Base-by-base conservation (phyloP, 2,888 invertebrate genomes). In the Biston stratarius region DNA sequence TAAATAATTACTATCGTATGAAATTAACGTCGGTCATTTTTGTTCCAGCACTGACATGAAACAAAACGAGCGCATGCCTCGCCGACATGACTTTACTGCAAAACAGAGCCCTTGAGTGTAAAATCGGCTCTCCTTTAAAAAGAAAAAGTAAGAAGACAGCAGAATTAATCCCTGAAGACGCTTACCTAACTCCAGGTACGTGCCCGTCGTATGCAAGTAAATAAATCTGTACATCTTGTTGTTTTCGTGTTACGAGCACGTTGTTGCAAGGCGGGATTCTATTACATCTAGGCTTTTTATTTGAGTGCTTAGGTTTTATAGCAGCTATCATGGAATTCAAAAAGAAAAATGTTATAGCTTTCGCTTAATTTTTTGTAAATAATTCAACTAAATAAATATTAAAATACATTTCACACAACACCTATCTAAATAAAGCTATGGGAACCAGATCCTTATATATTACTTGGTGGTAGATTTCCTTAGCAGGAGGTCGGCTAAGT, bases 11-110 rank as follows among this genome's bases (percentile, higher is more conserved):
- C 24, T 24, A 24, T 24, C 24, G 24, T 24, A 70, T 76, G 82
- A 69, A 82, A 84, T 77, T 80, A 74, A 73, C 71, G 70, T 67
- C 65, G 51, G 70, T 64, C 71, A 70, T 72, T 74, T 71, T 74
- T 71, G 73, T 71, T 61, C 48, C 73, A 71, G 65, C 53, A 64
- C 59, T 56, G 67, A 67, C 61, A 71, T 58, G 59, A 70, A 67
- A 71, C 40, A 62, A 72, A 64, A 62, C 69, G 59, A 69, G 59
- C 64, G 55, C 58, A 68, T 64, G 59, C 55, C 58, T 51, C 58
- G 63, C 51, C 61, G 64, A 68, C 60, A 72, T 56, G 59, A 57
- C 67, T 63, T 61, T 60, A 64, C 68, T 66, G 64, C 61, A 40
- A 72, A 68, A 61, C 57, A 56, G 52, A 64, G 33, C 61, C 63